Conservation (phyloP, 1,140 invertebrate species). For the Cydia splendana region DNA sequence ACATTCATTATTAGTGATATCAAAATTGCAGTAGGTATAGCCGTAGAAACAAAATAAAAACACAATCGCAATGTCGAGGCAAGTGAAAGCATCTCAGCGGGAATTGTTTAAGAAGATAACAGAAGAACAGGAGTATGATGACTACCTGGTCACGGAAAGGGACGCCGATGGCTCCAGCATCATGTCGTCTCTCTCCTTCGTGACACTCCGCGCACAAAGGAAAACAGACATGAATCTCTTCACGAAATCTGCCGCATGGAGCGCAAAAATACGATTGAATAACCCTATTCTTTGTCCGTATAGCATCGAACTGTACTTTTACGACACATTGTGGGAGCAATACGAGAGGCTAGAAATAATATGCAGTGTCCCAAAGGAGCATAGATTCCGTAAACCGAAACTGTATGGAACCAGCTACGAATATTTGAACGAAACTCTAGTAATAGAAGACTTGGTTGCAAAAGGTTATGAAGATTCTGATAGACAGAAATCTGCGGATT, state of each 20-base stretch:
- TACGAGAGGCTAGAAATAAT: neutral
- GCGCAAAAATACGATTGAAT: neutral
- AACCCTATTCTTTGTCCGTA: neutral
- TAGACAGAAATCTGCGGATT: neutral
- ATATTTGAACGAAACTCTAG: neutral
- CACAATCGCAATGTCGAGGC: neutral
- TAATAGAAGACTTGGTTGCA: neutral
- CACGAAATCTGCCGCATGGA: neutral
- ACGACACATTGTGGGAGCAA: neutral
- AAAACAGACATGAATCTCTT: neutral
- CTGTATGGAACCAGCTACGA: neutral
- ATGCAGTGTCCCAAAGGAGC: neutral
- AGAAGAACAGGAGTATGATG: neutral
- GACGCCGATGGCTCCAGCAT: neutral
- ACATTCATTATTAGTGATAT: neutral
- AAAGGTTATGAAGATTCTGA: neutral
- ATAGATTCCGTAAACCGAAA: constrained; percentile 5
- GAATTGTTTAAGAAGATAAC: neutral
- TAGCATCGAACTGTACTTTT: neutral
- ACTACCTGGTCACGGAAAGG: neutral
- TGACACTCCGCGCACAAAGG: neutral
- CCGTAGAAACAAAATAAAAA: neutral
- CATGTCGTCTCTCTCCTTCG: neutral
- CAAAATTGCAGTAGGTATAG: neutral
- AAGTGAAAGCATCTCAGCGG: neutral